Conservation (phyloP, 2,888 invertebrate species). For the Pelosia muscerda region DNA sequence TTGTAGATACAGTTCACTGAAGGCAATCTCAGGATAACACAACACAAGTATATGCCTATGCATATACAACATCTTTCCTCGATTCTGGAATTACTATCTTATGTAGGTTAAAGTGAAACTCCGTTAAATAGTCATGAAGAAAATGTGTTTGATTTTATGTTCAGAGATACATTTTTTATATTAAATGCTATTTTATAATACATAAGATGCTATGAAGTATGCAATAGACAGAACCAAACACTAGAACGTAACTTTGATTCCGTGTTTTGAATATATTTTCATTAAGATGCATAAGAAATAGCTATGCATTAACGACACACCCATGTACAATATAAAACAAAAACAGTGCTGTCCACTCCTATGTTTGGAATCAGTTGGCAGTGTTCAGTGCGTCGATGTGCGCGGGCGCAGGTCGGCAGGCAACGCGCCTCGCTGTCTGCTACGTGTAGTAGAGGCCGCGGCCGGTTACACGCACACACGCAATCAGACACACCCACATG, state of each 20-base stretch:
- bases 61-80: background rate
- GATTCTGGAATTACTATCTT: too few relatives aligned
- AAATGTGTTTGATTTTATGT: too few relatives aligned
- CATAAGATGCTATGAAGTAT: background rate
- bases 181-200: too few relatives aligned
- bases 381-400: constrained; percentile 37
- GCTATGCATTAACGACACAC: background rate
- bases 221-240: background rate
- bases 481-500: constrained; percentile 40
- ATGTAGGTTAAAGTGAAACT: too few relatives aligned
- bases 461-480: constrained; percentile 44
- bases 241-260: background rate
- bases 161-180: too few relatives aligned
- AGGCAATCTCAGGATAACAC: too few relatives aligned
- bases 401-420: constrained; percentile 37
- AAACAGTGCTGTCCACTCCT: constrained; percentile 5
- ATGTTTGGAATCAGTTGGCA: constrained; percentile 45
- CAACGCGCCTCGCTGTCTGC: constrained; percentile 68
- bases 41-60: background rate
- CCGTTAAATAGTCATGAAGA: too few relatives aligned
- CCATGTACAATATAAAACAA: constrained; percentile 18
- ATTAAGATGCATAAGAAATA: background rate
- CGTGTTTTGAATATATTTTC: background rate
- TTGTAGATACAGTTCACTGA: too few relatives aligned
- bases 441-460: constrained; percentile 43